phyloP scores from a whole-genome alignment of 2,113 vertebrate species.

The Aplodontia rufa region DNA sequence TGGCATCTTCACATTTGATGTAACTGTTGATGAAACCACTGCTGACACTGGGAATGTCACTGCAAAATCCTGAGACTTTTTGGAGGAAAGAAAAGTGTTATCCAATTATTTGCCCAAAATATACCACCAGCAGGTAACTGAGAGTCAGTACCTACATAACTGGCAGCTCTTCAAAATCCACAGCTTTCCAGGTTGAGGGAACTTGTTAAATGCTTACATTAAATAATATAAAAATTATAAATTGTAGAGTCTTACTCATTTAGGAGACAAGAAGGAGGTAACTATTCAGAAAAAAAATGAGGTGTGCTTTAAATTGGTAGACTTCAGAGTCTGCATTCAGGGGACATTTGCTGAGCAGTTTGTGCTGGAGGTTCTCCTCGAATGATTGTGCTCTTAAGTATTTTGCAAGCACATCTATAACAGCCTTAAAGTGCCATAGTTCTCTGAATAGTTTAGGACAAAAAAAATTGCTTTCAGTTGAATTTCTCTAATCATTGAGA shows the following conservation, averaged over 20 bases:
- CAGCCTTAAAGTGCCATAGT: not conserved
- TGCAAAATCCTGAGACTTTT: conserved; percentile 48
- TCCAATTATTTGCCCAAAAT: conserved; percentile 73
- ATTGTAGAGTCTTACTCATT: conserved; percentile 34
- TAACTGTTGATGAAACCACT: conserved; percentile 58
- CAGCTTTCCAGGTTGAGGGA: not conserved
- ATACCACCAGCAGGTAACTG: conserved; percentile 23
- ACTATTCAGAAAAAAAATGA: not conserved
- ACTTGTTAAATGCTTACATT: conserved; percentile 46
- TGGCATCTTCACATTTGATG: conserved; percentile 52
- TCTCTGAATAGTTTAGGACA: not conserved
- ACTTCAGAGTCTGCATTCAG: not conserved
- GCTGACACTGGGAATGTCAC: conserved; percentile 53
- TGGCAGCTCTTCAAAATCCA: conserved; percentile 40
- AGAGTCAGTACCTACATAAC: not conserved
- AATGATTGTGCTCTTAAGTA: not conserved
- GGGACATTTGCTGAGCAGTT: not conserved
- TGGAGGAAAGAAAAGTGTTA: conserved; percentile 54
- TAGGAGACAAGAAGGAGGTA: conserved; percentile 10
- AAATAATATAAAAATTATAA: conserved; percentile 24
- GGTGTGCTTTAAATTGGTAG: conserved; percentile 4
- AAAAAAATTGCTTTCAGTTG: not conserved
- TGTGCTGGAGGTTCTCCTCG: not conserved
- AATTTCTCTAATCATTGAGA: not conserved
- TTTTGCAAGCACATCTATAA: not conserved